Evolutionary conservation across 2,888 invertebrate species (phyloP).

Genomic region (Atherix ibis): DNA sequence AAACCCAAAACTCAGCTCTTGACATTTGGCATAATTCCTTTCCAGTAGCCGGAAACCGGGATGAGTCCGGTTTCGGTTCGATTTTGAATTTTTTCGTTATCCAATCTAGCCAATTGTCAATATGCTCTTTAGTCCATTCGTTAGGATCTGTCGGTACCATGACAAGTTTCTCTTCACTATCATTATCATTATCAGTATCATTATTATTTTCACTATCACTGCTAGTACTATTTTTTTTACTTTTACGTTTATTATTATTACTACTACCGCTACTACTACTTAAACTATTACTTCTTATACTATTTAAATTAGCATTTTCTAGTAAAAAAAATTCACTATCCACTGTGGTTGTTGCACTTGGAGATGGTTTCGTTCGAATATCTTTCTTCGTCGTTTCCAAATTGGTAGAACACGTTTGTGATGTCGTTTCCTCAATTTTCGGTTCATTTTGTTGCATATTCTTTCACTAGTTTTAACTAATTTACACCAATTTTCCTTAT

Average conservation of each 20-base stretch:
- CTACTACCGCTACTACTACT: conserved; percentile 10
- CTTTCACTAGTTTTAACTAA: too few relatives aligned
- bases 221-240: conserved; percentile 3
- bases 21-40: conserved; percentile 42
- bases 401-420: conserved; percentile 16
- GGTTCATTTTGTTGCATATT: conserved; percentile 21
- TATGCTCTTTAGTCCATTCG: conserved; percentile 43
- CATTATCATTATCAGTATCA: conserved; percentile 9
- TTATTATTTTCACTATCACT: conserved; percentile 11
- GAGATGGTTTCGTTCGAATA: too few relatives aligned
- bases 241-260: conserved; percentile 7
- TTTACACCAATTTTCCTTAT: too few relatives aligned
- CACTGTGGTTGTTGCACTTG: conserved; percentile 1
- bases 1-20: conserved; percentile 43
- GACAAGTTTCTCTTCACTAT: conserved; percentile 13
- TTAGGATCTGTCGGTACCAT: conserved; percentile 39
- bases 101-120: conserved; percentile 47
- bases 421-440: conserved; percentile 16
- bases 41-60: conserved; percentile 40
- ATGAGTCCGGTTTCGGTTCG: conserved; percentile 35
- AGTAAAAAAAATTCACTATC: too few relatives aligned
- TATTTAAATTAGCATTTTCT: too few relatives aligned
- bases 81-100: conserved; percentile 42
- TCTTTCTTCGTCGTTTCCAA: conserved; percentile 15
- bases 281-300: too few relatives aligned